These are phyloP conservation scores for Erebia palarica DNA, from an alignment of 2,888 invertebrate species.

Conservation along the genomic window DNA sequence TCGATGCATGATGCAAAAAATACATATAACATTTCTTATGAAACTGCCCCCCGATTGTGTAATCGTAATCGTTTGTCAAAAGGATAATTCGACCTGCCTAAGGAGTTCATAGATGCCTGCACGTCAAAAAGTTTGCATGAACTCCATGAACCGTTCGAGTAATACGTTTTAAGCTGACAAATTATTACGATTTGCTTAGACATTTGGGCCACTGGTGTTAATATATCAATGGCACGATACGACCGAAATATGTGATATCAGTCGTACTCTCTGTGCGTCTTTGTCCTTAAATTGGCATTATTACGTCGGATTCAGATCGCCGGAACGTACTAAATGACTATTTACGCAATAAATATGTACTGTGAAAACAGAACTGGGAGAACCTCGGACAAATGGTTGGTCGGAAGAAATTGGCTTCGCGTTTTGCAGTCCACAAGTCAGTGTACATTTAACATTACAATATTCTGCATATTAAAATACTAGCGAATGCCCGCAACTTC, in stretches of 20 bases:
- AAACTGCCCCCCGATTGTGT: background rate
- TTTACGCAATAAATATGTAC: background rate
- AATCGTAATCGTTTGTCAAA: too few species aligned
- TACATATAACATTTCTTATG: background rate
- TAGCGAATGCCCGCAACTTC: too few species aligned
- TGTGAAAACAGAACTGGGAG: background rate
- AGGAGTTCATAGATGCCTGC: too few species aligned
- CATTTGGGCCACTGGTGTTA: background rate
- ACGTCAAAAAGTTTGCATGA: too few species aligned
- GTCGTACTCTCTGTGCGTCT: slow-evolving; percentile 16
- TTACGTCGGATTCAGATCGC: slow-evolving; percentile 17
- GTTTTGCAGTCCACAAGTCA: too few species aligned
- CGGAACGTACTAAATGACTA: background rate
- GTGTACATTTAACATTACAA: too few species aligned
- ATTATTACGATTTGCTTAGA: too few species aligned
- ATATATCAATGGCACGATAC: slow-evolving; percentile 4
- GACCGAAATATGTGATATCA: slow-evolving; percentile 16
- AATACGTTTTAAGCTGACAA: too few species aligned
- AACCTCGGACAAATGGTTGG: background rate
- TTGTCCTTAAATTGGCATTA: slow-evolving; percentile 29
- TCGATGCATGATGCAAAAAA: background rate
- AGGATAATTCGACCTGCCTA: too few species aligned
- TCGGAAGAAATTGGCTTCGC: background rate
- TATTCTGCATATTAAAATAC: too few species aligned
- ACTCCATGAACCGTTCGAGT: too few species aligned